Percentiles rank a stretch among this genome's conserved stretches.
phyloP scores from a whole-genome alignment of 2,113 vertebrate species.

The Petromus typicus region DNA sequence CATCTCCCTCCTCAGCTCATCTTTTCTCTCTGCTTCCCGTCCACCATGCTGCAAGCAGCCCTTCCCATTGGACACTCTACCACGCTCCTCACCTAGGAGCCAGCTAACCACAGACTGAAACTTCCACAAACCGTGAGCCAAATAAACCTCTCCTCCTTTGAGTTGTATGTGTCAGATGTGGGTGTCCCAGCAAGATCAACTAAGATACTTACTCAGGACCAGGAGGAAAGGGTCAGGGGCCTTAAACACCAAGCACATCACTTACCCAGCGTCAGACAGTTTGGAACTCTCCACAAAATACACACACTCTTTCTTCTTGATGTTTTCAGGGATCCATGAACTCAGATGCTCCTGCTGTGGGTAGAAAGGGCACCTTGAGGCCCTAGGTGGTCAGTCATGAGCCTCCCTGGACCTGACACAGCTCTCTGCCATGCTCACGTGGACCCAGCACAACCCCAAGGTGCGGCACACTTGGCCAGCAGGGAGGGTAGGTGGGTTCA shows the following conservation, averaged over 20 bases:
- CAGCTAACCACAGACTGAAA: not conserved
- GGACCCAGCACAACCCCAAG: rapidly evolving
- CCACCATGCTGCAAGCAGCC: not conserved
- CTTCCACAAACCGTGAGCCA: not conserved
- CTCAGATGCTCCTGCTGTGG: constrained; percentile 84
- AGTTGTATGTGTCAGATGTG: not conserved
- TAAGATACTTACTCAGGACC: rapidly evolving
- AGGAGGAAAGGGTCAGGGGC: not conserved
- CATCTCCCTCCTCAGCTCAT: not conserved
- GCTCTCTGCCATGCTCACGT: rapidly evolving
- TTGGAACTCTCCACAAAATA: constrained; percentile 88
- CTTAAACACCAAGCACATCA: not conserved
- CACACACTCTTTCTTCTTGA: constrained; percentile 93
- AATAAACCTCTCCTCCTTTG: not conserved
- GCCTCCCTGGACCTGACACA: no score
- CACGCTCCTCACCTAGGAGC: not conserved
- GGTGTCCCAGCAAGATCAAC: not conserved
- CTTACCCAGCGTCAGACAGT: constrained; percentile 86
- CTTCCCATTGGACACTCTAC: not conserved
- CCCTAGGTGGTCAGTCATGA: rapidly evolving
- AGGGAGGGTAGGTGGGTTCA: rapidly evolving
- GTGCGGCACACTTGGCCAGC: not conserved
- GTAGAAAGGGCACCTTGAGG: not conserved
- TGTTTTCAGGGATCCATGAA: constrained; percentile 91
- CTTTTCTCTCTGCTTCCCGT: not conserved